A percentile compares a stretch with the other conserved stretches of the same genome.
Evolutionary conservation across 2,888 invertebrate genomes (phyloP).

Genomic region (Erpobdella octoculata): DNA sequence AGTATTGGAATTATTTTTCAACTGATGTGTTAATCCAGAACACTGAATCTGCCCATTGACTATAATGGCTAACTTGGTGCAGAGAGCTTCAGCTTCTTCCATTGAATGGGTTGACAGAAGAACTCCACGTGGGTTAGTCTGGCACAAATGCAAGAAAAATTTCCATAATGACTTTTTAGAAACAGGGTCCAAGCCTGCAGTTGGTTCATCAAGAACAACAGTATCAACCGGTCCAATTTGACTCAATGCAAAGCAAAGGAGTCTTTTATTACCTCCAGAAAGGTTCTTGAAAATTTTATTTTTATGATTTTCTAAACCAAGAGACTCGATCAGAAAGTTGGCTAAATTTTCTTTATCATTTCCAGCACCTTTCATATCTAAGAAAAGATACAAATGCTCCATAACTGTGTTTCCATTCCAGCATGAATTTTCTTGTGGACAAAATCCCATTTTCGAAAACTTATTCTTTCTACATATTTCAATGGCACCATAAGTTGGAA

Average conservation of each 20-base stretch:
- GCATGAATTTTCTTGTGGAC: slow-evolving; percentile 3
- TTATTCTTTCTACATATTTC: not conserved
- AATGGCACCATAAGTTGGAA: not conserved
- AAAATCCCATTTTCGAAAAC: not conserved
- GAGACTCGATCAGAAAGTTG: not conserved
- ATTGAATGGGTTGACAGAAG: not conserved
- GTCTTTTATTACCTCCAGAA: not conserved
- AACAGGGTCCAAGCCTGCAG: slow-evolving; percentile 3
- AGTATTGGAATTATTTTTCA: not conserved
- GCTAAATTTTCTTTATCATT: not conserved
- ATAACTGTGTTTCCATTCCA: not conserved
- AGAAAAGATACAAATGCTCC: not conserved
- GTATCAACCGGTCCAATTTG: not conserved
- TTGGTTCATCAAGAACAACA: slow-evolving; percentile 1
- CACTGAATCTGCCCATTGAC: not conserved
- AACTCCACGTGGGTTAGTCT: not conserved
- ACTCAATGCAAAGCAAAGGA: not conserved
- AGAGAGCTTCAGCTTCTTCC: not conserved
- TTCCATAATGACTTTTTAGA: not conserved
- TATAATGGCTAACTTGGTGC: not conserved
- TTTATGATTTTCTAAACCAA: not conserved
- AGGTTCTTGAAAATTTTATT: not conserved
- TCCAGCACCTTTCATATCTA: not conserved
- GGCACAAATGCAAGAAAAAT: not conserved
- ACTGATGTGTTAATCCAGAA: not conserved